Percentiles rank a stretch among this genome's conserved stretches.
phyloP scores from a whole-genome alignment of 2,113 vertebrate species.

The Lathamus discolor region DNA sequence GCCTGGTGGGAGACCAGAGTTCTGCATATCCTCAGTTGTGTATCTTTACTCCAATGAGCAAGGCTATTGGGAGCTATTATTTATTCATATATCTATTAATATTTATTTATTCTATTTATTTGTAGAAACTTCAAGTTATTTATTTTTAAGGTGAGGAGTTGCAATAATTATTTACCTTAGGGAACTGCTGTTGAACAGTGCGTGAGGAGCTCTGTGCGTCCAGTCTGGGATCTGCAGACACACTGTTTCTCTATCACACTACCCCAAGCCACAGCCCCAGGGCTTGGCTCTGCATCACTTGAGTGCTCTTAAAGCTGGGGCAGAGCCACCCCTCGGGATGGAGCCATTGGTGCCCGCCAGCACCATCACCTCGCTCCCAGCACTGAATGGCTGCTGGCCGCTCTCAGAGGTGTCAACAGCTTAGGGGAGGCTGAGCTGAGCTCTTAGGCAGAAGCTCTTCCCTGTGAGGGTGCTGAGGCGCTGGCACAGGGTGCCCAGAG shows the following conservation, averaged over 20 bases:
- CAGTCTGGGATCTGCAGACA: background rate
- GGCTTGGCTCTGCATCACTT: background rate
- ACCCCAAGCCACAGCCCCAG: background rate
- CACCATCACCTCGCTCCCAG: background rate
- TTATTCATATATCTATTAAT: background rate
- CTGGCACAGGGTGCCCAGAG: background rate
- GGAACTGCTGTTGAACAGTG: background rate
- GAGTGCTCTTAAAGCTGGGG: background rate
- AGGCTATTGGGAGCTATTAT: background rate
- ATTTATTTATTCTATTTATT: slow-evolving; percentile 69
- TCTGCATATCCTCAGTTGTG: background rate
- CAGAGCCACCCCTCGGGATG: accelerated
- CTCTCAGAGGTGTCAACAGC: background rate
- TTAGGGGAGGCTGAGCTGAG: background rate
- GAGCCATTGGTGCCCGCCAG: background rate
- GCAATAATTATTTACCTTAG: background rate
- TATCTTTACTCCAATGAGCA: background rate
- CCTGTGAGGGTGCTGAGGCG: background rate
- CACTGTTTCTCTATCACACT: background rate
- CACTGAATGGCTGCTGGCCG: background rate
- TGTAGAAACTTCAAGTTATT: background rate
- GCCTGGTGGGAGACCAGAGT: background rate
- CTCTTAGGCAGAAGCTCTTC: background rate
- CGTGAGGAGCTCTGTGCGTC: background rate
- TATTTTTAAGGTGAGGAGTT: slow-evolving; percentile 16